Evolutionary conservation across 1,140 invertebrate genomes (phyloP).

Genomic region (Lasioglossum albipes): DNA sequence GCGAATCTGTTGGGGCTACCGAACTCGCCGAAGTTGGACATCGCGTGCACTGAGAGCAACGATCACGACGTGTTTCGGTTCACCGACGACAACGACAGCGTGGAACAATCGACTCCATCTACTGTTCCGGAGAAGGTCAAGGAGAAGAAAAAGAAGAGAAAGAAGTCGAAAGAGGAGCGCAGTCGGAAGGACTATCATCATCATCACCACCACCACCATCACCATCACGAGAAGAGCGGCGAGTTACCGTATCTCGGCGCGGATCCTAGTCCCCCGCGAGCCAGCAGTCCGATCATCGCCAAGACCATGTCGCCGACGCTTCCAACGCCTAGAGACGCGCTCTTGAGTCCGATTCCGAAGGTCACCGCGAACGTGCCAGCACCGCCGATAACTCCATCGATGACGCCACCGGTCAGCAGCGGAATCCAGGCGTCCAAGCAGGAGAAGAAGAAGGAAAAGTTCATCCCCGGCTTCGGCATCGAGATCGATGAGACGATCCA

Average conservation of each 20-base stretch:
- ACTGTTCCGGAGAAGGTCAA: conserved; percentile 81
- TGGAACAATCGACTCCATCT: conserved; percentile 75
- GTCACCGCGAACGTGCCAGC: conserved; percentile 69
- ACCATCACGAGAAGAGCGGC: conserved; percentile 75
- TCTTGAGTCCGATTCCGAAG: conserved; percentile 83
- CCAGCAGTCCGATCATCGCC: conserved; percentile 74
- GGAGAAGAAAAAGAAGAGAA: conserved; percentile 91
- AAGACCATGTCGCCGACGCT: conserved; percentile 73
- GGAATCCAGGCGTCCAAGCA: conserved; percentile 66
- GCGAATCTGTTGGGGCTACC: conserved; percentile 85
- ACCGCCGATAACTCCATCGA: conserved; percentile 70
- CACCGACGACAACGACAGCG: conserved; percentile 83
- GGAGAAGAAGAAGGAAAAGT: conserved; percentile 82
- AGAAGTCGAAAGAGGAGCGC: conserved; percentile 89
- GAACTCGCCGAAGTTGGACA: conserved; percentile 70
- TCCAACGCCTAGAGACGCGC: conserved; percentile 76
- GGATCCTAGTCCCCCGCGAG: conserved; percentile 74
- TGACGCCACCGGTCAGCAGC: conserved; percentile 73
- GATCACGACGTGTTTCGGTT: conserved; percentile 82
- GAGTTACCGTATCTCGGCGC: conserved; percentile 74
- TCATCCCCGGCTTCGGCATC: conserved; percentile 86
- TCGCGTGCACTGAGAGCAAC: conserved; percentile 73
- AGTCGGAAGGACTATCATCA: conserved; percentile 85
- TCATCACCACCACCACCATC: conserved; percentile 82
- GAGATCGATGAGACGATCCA: conserved; percentile 87